Base-by-base conservation (phyloP, 2,888 invertebrate species). In the Halictus ligatus region DNA sequence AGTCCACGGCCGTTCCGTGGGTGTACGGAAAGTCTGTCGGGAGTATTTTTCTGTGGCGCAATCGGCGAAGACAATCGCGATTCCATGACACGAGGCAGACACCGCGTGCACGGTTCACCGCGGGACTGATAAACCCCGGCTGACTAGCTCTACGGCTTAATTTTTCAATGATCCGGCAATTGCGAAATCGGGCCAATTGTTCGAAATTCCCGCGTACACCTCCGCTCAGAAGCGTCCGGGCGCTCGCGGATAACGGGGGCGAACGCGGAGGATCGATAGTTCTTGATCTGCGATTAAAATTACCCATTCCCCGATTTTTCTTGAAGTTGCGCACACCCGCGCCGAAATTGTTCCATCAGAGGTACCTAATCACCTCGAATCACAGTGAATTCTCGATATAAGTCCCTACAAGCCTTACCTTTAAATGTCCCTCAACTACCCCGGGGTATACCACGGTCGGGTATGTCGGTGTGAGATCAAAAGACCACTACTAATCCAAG, bases 1-100 rank as follows among this genome's bases (percentile, higher is more conserved):
- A 91, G 90, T 91, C 91, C 89, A 91, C 86, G 91, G 90, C 85
- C 91, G 85, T 88, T 81, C 85, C 82, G 91, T 89, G 85, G 91
- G 90, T 82, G 90, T 89, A 77, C 86, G 83, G 60, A 86, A 80
- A 88, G 83, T 84, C 75, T 73, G 81, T 72, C 76, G 72, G 75
- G 75, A 73, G 81, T 81, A 76, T 84, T 79, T 67, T 72, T 29
- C 12, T 58, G 71, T 84, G 84, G 75, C 84, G 81, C 81, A 75
- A 83, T 77, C 73, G 80, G n/a, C 69, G 76, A 81, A 83, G 86
- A 87, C 86, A 84, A 84, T 86, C 84, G 88, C 80, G 87, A 84
- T 79, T 80, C 86, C 77, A 43, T 86, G 81, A 86, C 84, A 88
- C 87, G 79, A 75, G 76, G 18, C 58, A 73, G 80, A 81, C 75